Evolutionary conservation across 2,888 invertebrate genomes (phyloP), one percentile per base, ranked within the genome.

Genomic region (Cephus runcator): DNA sequence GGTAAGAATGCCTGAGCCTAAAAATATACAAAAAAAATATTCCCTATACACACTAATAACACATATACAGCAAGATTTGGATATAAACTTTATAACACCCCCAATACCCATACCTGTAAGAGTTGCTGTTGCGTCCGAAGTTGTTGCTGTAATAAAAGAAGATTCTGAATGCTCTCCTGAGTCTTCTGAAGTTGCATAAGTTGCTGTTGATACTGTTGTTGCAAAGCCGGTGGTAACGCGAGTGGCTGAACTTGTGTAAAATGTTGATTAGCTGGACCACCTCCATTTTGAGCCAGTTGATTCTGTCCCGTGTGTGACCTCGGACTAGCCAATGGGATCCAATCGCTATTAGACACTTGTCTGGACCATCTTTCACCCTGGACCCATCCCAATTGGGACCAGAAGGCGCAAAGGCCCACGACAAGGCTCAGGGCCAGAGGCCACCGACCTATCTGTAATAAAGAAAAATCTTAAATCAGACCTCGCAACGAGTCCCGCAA

Each of bases 301-400:
- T 76, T 79, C 74, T 83, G 85, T 23, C 79, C 79, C 69, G 81
- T 80, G 36, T 86, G 88, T 40, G 83, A 79, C 34, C 88, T 85
- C 0, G 90, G 90, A 84, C 88, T 86, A 35, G 91, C 85, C 77
- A 91, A 79, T 3, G 91, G 91, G n/a, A 91, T 91, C 91, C 91
- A 91, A 76, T 91, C 91, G 86, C 90, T 91, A 79, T 88, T 91
- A 0, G 90, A 85, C 40, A 89, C 87, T 79, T 91, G 91, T 73
- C 91, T 87, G 40, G 91, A 91, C 91, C 91, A 91, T 87, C 91
- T 86, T 68, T 90, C 88, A 56, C 86, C 86, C 23, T 75, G 56
- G 30, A 78, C 73, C 23, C 73, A 77, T 4, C 82, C 82, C 69
- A 84, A 81, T 69, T 80, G 79, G 69, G 79, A 77, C 71, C 79